Evolutionary conservation across 2,113 vertebrate species (phyloP).

Genomic region (Cephalopholis sonnerati): DNA sequence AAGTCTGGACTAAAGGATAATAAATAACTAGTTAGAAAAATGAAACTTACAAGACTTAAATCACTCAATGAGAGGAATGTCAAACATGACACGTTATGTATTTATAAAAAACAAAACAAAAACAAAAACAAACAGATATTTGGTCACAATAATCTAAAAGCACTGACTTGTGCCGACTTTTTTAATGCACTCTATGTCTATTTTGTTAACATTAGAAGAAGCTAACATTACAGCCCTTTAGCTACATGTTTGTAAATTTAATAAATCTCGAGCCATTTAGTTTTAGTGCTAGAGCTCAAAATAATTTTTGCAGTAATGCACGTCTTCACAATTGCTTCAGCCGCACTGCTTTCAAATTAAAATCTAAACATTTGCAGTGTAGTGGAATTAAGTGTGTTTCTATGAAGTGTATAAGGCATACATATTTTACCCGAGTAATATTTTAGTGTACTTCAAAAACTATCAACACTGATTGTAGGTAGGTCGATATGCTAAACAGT

Average conservation of each 20-base stretch:
- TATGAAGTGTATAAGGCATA: constrained; percentile 61
- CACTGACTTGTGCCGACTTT: background rate
- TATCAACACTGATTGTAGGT: constrained; percentile 54
- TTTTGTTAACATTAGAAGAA: constrained; percentile 19
- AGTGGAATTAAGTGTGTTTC: constrained; percentile 45
- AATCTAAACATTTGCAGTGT: constrained; percentile 20
- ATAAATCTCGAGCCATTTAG: constrained; percentile 6
- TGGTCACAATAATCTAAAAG: constrained; percentile 67
- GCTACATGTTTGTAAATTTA: constrained; percentile 27
- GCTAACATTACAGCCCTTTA: constrained; percentile 46
- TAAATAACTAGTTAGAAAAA: constrained; percentile 71
- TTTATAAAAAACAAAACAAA: background rate
- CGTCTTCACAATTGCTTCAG: constrained; percentile 26
- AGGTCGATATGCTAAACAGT: constrained; percentile 34
- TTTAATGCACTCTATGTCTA: constrained; percentile 30
- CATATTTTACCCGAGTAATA: constrained; percentile 36
- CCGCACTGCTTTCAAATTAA: constrained; percentile 40
- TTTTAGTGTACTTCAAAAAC: constrained; percentile 55
- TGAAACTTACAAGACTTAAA: constrained; percentile 50
- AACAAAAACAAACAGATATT: constrained; percentile 50
- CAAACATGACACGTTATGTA: constrained; percentile 17
- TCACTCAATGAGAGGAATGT: constrained; percentile 50
- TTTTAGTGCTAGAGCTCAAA: constrained; percentile 18
- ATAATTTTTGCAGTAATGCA: constrained; percentile 3
- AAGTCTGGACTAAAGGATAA: constrained; percentile 45